Evolutionary conservation across 1,140 invertebrate species (phyloP).

Genomic region (Aradophagus sp.): DNA sequence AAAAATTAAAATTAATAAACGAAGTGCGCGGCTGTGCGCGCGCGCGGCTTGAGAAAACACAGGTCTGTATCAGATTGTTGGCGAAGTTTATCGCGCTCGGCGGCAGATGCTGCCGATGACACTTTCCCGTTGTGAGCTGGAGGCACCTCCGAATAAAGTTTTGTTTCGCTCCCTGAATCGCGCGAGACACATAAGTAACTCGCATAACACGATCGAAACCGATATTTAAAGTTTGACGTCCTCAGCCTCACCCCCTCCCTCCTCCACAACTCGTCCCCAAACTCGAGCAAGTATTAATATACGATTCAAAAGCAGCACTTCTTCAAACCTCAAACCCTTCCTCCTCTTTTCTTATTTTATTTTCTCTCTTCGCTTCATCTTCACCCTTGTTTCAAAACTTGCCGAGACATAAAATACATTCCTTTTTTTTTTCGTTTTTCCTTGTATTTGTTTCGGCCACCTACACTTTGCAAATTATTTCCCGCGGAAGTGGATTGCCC

Average conservation of each 20-base stretch:
- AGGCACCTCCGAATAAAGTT: constrained; percentile 48
- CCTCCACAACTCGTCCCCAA: constrained; percentile 6
- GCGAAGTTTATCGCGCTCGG: constrained; percentile 43
- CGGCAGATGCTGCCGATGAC: constrained; percentile 54
- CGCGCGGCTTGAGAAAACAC: constrained; percentile 37
- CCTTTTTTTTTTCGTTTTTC: no score
- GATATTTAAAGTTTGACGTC: constrained; percentile 56
- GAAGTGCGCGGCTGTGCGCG: constrained; percentile 26
- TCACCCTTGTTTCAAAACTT: constrained; percentile 10
- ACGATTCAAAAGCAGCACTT: constrained; percentile 28
- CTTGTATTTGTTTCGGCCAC: no score
- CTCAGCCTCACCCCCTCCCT: neutral
- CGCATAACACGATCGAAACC: constrained; percentile 48
- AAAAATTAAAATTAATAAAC: constrained; percentile 51
- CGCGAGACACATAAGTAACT: constrained; percentile 53
- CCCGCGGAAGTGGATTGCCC: no score
- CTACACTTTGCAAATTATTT: no score
- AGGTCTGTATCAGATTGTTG: constrained; percentile 54
- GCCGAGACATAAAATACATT: constrained; percentile 21
- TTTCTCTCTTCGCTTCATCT: constrained; percentile 12
- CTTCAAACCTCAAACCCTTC: no score
- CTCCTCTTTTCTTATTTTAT: constrained; percentile 30
- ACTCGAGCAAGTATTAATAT: constrained; percentile 51
- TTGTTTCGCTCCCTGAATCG: constrained; percentile 49
- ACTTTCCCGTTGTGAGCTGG: constrained; percentile 48